Evolutionary conservation across 2,888 invertebrate species (phyloP).

Genomic region (Lysandra coridon): DNA sequence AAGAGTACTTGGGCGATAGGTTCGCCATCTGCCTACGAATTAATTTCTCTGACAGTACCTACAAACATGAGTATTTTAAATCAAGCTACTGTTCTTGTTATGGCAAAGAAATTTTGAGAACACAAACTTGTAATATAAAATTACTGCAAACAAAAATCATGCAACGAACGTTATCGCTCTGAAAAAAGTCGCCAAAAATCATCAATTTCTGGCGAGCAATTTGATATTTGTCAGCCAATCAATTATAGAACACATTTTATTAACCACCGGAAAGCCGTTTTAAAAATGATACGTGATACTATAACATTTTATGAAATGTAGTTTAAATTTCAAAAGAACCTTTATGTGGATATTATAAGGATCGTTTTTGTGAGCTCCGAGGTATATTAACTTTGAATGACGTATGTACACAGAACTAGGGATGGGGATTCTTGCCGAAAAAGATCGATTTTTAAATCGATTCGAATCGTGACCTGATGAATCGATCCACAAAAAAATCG

Average conservation of each 20-base stretch:
- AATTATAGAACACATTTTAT: not conserved
- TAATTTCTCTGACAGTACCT: too few species aligned
- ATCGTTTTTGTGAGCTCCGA: not conserved
- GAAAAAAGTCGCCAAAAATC: not conserved
- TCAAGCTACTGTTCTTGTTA: too few species aligned
- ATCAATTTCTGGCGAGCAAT: not conserved
- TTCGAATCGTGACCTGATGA: too few species aligned
- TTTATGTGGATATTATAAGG: not conserved
- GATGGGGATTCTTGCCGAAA: too few species aligned
- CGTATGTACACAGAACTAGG: not conserved
- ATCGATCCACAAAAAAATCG: too few species aligned
- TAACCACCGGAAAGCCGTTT: not conserved
- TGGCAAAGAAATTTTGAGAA: too few species aligned
- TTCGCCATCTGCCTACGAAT: too few species aligned
- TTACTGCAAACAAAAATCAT: too few species aligned
- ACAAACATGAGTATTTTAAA: too few species aligned
- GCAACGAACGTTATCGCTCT: not conserved
- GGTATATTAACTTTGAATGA: not conserved
- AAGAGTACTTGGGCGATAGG: too few species aligned
- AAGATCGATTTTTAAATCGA: too few species aligned
- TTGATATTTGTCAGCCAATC: not conserved
- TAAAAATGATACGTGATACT: not conserved
- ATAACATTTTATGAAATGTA: not conserved
- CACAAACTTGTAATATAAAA: too few species aligned
- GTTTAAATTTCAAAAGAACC: not conserved